Conservation (phyloP, 2,888 invertebrate genomes). For the Tachina lurida region DNA sequence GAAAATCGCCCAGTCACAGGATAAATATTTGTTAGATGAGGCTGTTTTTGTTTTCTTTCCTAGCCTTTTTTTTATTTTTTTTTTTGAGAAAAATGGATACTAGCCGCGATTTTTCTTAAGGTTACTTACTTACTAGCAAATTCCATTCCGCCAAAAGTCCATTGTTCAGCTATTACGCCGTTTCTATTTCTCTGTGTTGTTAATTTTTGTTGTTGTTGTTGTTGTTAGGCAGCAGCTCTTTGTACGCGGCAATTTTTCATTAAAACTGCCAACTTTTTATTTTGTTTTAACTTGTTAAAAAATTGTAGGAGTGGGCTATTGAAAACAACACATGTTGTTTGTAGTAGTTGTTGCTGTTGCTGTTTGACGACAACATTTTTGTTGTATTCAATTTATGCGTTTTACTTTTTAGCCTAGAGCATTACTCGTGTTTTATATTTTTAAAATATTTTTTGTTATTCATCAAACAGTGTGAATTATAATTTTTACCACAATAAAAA, state of each 20-base stretch:
- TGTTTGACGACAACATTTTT: constrained; percentile 29
- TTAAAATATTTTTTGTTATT: constrained; percentile 22
- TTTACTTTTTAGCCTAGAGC: constrained; percentile 64
- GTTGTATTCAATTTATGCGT: constrained; percentile 71
- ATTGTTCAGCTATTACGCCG: constrained; percentile 81
- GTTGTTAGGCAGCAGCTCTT: constrained; percentile 65
- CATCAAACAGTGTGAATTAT: background rate
- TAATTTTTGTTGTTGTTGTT: background rate
- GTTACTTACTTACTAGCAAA: constrained; percentile 55
- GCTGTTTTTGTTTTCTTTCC: constrained; percentile 46
- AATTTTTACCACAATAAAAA: background rate
- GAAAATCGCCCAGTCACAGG: constrained; percentile 17
- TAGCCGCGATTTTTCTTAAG: constrained; percentile 81
- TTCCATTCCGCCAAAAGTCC: constrained; percentile 71
- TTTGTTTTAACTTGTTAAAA: constrained; percentile 39
- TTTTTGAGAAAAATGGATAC: constrained; percentile 80
- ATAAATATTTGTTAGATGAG: constrained; percentile 66
- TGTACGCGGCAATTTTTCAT: constrained; percentile 66
- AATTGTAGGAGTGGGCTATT: constrained; percentile 10
- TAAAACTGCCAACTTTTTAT: constrained; percentile 65
- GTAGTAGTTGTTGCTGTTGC: constrained; percentile 19
- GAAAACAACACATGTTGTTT: constrained; percentile 1
- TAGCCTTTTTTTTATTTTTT: constrained; percentile 10
- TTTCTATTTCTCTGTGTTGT: background rate
- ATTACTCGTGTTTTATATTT: constrained; percentile 60